Evolutionary conservation across 2,797 vertebrate genomes (phyloP), one percentile per base, ranked within the genome.

Genomic region (Podargus strigoides): DNA sequence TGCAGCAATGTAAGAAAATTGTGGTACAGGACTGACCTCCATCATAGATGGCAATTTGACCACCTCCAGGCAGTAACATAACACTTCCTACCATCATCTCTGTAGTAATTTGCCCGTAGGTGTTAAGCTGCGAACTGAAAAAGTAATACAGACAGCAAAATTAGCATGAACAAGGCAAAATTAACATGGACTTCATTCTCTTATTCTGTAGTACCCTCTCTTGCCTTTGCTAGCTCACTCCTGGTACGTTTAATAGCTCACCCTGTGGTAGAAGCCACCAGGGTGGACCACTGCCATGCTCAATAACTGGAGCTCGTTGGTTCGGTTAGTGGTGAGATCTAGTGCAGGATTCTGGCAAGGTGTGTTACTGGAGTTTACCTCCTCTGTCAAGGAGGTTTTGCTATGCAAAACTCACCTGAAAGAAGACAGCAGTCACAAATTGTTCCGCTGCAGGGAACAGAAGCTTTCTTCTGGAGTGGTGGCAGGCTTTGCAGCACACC

Each of bases 171-270:
- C 3, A 12, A n/a, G 16, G 24, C 28, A 66, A 30, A 58, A 46
- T n/a, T 19, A 42, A 5, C 28, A 3, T 16, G n/a, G 56, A 26
- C 32, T 64, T 49, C 4, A 7, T 27, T 67, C 30, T 62, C 21
- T 59, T 34, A 4, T 24, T 34, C 24, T 39, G 26, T 27, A 60
- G 22, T 34, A 27, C 4, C 0, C 17, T 50, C 34, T n/a, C 13
- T 24, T 30, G 42, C 49, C 8, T 64, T 58, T 21, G 15, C 37
- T n/a, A 20, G 20, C 53, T 79, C 22, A 3, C 41, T 52, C n/a
- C 21, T 26, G 37, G 4, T 44, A 2, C 0, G 3, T 52, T n/a
- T 8, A 16, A 8, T 14, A 36, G 24, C n/a, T 90, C 22, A 5
- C 27, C 34, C 44, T 28, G 15, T 17, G n/a, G n/a, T 22, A 16